Evolutionary conservation across 2,113 vertebrate genomes (phyloP).

Genomic region (Delphinapterus leucas): DNA sequence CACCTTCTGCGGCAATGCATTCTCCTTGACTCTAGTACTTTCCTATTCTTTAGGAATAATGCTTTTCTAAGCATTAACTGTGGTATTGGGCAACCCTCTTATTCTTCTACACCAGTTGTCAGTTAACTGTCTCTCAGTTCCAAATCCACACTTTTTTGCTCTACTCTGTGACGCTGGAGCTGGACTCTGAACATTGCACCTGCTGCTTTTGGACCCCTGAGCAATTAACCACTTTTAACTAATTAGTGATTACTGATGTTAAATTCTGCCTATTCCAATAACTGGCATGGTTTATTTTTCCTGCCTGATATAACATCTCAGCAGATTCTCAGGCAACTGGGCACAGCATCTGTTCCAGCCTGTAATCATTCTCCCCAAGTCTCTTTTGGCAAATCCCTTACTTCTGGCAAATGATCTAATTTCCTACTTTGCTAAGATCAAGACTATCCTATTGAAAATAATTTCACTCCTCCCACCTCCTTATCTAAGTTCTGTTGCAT

Average conservation of each 20-base stretch:
- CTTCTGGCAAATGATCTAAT: background rate
- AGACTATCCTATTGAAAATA: background rate
- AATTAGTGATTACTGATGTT: background rate
- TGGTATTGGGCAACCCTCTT: background rate
- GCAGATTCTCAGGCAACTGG: background rate
- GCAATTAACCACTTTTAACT: background rate
- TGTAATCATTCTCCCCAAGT: background rate
- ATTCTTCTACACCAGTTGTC: background rate
- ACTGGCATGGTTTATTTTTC: background rate
- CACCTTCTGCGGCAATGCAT: fast-evolving
- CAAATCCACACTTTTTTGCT: background rate
- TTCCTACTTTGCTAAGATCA: background rate
- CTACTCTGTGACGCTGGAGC: background rate
- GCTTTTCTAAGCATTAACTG: background rate
- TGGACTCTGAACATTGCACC: background rate
- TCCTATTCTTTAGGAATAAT: background rate
- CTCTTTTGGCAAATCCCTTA: background rate
- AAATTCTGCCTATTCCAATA: background rate
- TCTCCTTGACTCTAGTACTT: background rate
- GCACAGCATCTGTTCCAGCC: background rate
- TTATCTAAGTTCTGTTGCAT: background rate
- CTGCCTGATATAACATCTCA: background rate
- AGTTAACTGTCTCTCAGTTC: background rate
- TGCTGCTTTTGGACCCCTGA: background rate
- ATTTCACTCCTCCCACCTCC: background rate